These are phyloP conservation scores for Pterocles burchelli DNA, from an alignment of 2,113 vertebrate genomes.

Conservation along the genomic window DNA sequence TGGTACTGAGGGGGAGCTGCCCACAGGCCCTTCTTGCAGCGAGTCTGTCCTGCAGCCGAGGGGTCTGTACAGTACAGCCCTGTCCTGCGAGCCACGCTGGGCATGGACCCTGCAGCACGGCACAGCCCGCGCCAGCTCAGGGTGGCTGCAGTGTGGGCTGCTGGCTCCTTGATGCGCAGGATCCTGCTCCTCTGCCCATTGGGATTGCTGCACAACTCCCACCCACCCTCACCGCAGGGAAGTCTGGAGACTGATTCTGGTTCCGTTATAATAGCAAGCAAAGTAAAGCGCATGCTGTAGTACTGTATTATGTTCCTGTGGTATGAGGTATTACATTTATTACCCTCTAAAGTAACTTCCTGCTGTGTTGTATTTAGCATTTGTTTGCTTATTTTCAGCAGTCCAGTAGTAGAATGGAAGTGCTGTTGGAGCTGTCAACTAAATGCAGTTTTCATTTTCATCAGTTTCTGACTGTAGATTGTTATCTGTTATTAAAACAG, in stretches of 20 bases:
- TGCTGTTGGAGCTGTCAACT: neutral
- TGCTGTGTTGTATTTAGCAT: neutral
- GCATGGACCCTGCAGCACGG: rapidly evolving
- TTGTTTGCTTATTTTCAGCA: neutral
- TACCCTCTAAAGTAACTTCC: neutral
- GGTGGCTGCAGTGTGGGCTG: neutral
- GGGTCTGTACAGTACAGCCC: neutral
- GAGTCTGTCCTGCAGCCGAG: neutral
- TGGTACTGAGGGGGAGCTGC: rapidly evolving
- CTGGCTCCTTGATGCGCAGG: rapidly evolving
- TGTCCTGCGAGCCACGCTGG: rapidly evolving
- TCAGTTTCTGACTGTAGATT: neutral
- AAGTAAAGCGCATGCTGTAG: neutral
- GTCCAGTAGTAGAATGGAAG: neutral
- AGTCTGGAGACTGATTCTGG: neutral
- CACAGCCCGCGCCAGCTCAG: rapidly evolving
- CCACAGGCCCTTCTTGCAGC: neutral
- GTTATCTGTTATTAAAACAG: neutral
- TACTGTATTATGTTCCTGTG: neutral
- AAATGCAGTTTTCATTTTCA: neutral
- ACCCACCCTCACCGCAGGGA: neutral
- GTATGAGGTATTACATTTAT: neutral
- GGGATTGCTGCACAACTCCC: rapidly evolving
- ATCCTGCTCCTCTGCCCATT: neutral
- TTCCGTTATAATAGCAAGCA: neutral